Evolutionary conservation across 2,113 vertebrate species (phyloP).

Genomic region (Pagrus major): DNA sequence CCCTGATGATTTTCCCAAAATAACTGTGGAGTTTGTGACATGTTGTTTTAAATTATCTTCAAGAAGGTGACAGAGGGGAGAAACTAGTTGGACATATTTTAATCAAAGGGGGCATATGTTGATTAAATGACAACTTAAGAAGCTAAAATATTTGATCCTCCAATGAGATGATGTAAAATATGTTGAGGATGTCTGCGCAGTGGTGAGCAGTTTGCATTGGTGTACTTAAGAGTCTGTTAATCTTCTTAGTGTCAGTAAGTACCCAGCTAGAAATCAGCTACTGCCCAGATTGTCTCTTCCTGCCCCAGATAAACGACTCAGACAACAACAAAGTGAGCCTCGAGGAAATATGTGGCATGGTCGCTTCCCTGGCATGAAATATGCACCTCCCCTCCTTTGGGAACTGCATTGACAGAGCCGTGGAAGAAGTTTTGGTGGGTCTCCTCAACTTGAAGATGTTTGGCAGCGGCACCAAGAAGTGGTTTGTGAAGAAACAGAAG

Average conservation of each 20-base stretch:
- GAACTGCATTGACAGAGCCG: conserved; percentile 64
- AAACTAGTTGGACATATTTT: conserved; percentile 7
- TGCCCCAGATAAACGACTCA: conserved; percentile 81
- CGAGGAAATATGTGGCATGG: conserved; percentile 72
- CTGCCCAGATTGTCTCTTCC: conserved; percentile 87
- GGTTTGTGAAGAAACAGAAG: conserved; percentile 86
- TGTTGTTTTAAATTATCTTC: conserved; percentile 32
- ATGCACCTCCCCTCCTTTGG: conserved; percentile 79
- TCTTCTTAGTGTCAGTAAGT: conserved; percentile 91
- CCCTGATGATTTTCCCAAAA: conserved; percentile 43
- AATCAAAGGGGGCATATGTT: conserved; percentile 26
- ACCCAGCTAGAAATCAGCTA: conserved; percentile 81
- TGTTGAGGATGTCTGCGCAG: conserved; percentile 56
- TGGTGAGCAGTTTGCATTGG: conserved; percentile 79
- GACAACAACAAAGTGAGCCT: conserved; percentile 77
- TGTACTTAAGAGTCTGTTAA: conserved; percentile 87
- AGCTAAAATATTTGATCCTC: conserved; percentile 44
- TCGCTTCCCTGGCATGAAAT: conserved; percentile 63
- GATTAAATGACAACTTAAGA: conserved; percentile 29
- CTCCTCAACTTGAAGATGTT: conserved; percentile 85
- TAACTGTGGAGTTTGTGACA: conserved; percentile 17
- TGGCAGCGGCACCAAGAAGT: conserved; percentile 83
- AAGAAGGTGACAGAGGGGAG: not conserved
- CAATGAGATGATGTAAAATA: conserved; percentile 52
- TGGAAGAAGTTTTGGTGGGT: conserved; percentile 63